These are phyloP conservation scores for Echinarachnius parma DNA, from an alignment of 53 echinoderm and acorn worm species.

Conservation along the genomic window DNA sequence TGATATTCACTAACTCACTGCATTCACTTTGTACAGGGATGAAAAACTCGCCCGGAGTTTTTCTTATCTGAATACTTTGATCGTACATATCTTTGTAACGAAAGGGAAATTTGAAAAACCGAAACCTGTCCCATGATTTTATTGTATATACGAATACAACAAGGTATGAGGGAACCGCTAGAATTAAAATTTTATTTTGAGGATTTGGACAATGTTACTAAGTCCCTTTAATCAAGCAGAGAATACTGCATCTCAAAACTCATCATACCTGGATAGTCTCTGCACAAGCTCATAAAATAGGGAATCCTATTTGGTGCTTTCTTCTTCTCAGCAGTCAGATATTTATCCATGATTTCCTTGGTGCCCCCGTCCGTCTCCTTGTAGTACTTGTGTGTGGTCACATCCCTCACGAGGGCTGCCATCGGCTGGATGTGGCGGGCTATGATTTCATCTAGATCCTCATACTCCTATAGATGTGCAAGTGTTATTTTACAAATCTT, in stretches of 20 bases:
- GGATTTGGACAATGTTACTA: no score
- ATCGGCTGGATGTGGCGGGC: conserved; percentile 98
- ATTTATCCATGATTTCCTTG: conserved; percentile 77
- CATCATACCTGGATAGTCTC: conserved; percentile 52
- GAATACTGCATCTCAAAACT: neutral
- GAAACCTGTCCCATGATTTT: no score
- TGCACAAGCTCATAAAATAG: conserved; percentile 88
- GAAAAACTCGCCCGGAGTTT: no score
- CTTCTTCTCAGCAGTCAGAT: conserved; percentile 68
- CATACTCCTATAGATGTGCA: conserved; percentile 63
- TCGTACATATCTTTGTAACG: no score
- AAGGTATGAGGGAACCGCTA: no score
- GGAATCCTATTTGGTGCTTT: conserved; percentile 79
- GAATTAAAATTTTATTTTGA: no score
- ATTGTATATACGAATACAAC: no score
- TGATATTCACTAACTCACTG: no score
- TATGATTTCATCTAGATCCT: conserved; percentile 97
- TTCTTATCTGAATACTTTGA: no score
- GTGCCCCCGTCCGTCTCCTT: conserved; percentile 74
- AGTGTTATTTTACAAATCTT: neutral
- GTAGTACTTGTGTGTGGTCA: conserved; percentile 82
- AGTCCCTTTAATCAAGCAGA: no score
- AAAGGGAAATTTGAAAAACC: no score
- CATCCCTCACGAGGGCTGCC: conserved; percentile 84
- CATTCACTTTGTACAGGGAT: no score